Evolutionary conservation across 2,113 vertebrate species (phyloP).

Genomic region (Pteropus alecto): DNA sequence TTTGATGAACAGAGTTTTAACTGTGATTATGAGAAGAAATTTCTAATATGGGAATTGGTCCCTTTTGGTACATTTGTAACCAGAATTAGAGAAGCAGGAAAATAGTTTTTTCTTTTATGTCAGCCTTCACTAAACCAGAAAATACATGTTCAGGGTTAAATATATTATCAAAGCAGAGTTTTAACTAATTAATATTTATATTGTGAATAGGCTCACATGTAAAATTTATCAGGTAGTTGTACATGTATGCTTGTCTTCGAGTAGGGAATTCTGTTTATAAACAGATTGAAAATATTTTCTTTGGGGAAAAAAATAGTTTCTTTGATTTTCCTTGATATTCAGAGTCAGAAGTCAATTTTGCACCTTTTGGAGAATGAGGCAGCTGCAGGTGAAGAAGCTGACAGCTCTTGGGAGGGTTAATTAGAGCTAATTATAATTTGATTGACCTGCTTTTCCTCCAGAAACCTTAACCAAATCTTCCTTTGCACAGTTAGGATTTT

Average conservation of each 20-base stretch:
- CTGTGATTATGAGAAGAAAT: not conserved
- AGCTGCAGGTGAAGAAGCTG: constrained; percentile 56
- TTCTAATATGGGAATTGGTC: not conserved
- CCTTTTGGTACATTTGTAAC: not conserved
- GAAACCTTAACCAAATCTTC: constrained; percentile 52
- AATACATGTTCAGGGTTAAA: not conserved
- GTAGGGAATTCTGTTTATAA: constrained; percentile 25
- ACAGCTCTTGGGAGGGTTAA: constrained; percentile 60
- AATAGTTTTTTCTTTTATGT: constrained; percentile 8
- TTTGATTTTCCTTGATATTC: constrained; percentile 51
- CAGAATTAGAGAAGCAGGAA: not conserved
- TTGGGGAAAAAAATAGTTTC: constrained; percentile 24
- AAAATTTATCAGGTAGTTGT: not conserved
- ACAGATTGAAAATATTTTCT: constrained; percentile 43
- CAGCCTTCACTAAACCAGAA: not conserved
- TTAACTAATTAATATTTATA: constrained; percentile 21
- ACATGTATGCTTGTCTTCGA: not conserved
- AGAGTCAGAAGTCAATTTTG: constrained; percentile 54
- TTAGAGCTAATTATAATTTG: constrained; percentile 71
- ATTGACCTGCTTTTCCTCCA: constrained; percentile 63
- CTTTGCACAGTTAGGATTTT: constrained; percentile 29
- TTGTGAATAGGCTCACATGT: not conserved
- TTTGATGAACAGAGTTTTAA: constrained; percentile 2
- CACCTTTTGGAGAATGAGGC: constrained; percentile 36
- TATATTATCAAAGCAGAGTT: not conserved